These are phyloP conservation scores for Australoheros scitulus DNA, from an alignment of 2,113 vertebrate species.

Conservation along the genomic window DNA sequence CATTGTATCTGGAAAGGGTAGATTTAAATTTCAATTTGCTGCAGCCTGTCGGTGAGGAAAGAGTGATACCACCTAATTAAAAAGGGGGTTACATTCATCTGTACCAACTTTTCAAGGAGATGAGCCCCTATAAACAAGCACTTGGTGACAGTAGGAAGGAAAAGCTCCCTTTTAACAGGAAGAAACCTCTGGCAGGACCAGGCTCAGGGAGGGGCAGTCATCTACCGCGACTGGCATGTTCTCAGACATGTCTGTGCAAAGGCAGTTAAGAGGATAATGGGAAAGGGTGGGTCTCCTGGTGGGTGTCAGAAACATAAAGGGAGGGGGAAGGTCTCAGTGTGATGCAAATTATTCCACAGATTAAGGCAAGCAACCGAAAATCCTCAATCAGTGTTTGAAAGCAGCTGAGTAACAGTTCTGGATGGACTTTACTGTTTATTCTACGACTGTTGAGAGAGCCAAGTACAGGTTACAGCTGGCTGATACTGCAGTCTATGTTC, in stretches of 20 bases:
- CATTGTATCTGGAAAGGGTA: too few relatives aligned
- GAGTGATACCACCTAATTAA: too few relatives aligned
- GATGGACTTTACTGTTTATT: background rate
- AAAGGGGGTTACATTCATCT: too few relatives aligned
- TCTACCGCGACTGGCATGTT: background rate
- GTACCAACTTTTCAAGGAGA: too few relatives aligned
- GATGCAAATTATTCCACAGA: background rate
- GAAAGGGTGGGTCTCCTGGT: background rate
- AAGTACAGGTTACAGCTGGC: background rate
- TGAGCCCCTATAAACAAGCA: background rate
- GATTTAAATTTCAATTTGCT: too few relatives aligned
- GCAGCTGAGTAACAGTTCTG: background rate
- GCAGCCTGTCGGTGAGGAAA: too few relatives aligned
- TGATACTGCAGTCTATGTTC: background rate
- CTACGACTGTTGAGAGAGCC: background rate
- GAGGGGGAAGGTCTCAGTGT: background rate
- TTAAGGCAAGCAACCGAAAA: background rate
- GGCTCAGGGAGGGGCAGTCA: fast-evolving
- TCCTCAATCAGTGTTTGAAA: background rate
- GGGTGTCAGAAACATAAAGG: background rate
- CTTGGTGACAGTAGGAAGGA: background rate
- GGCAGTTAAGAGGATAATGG: background rate
- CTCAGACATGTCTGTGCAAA: background rate
- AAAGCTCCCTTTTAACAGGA: fast-evolving
- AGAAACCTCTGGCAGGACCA: background rate